Conservation (phyloP, 2,888 invertebrate species). For the Lamproptera curius region DNA sequence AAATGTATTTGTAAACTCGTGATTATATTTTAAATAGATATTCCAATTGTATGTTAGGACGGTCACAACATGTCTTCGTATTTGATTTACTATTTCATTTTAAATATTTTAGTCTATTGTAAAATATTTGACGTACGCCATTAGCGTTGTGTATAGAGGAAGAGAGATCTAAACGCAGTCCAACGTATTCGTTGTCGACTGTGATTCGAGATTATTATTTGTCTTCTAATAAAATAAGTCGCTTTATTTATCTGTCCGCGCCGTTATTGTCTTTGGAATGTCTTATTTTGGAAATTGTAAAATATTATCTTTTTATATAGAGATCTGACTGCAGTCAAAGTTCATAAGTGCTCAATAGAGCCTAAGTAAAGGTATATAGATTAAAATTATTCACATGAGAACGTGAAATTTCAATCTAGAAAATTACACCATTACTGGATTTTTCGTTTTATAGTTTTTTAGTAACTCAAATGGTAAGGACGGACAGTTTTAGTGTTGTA, state of each 20-base stretch:
- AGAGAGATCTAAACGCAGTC: slow-evolving; percentile 12
- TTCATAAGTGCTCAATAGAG: too few relatives aligned
- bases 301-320: not conserved
- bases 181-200: not conserved
- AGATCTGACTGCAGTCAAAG: not conserved
- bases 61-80: not conserved
- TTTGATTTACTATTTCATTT: slow-evolving; percentile 4
- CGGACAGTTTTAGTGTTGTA: slow-evolving; percentile 15
- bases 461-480: not conserved
- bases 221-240: slow-evolving; percentile 5
- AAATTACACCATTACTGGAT: too few relatives aligned
- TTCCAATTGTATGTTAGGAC: not conserved
- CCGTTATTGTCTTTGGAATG: too few relatives aligned
- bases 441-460: too few relatives aligned
- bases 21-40: not conserved
- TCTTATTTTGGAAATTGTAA: too few relatives aligned
- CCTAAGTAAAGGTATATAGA: too few relatives aligned
- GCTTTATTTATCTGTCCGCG: slow-evolving; percentile 17
- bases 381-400: too few relatives aligned
- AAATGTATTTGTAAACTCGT: too few relatives aligned
- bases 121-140: slow-evolving; percentile 1
- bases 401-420: too few relatives aligned
- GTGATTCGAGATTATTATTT: slow-evolving; percentile 12
- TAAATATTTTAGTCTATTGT: not conserved
- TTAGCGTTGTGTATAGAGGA: slow-evolving; percentile 10